A percentile compares a stretch with the other conserved stretches of the same genome.
Conservation (phyloP, 2,113 vertebrate genomes). For the Apus apus region DNA sequence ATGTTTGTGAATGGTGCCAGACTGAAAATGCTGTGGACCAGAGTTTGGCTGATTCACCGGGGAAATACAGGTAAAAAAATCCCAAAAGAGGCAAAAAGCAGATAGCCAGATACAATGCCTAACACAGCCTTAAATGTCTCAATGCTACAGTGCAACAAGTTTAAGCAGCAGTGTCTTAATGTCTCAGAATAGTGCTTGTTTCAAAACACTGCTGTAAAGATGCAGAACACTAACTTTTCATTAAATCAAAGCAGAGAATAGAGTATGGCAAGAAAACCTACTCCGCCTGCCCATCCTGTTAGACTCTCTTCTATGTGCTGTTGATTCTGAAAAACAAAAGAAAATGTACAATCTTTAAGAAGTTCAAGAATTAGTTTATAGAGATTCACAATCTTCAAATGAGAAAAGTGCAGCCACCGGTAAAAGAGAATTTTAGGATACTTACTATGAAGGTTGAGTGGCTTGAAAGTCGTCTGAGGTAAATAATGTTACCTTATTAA, state of each 20-base stretch:
- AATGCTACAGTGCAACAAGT: background rate
- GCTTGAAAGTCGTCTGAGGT: background rate
- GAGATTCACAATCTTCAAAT: background rate
- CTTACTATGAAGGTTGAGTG: background rate
- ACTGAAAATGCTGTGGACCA: background rate
- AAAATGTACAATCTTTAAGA: background rate
- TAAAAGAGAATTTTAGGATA: background rate
- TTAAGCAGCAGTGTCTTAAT: background rate
- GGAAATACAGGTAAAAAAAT: background rate
- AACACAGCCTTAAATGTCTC: background rate
- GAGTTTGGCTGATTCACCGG: background rate
- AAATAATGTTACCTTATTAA: background rate
- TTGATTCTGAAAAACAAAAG: slow-evolving; percentile 72
- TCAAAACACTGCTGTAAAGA: slow-evolving; percentile 17
- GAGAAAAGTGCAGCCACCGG: background rate
- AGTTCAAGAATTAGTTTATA: background rate
- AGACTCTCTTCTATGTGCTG: slow-evolving; percentile 87
- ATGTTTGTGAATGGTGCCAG: background rate
- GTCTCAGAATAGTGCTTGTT: background rate
- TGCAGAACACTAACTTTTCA: background rate
- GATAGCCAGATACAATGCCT: background rate
- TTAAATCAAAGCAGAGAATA: slow-evolving; percentile 37
- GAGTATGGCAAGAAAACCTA: slow-evolving; percentile 74
- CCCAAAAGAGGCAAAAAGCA: background rate
- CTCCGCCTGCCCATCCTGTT: slow-evolving; percentile 95